Base-by-base conservation (phyloP, 2,797 vertebrate species). In the Ptychadena robeensis region DNA sequence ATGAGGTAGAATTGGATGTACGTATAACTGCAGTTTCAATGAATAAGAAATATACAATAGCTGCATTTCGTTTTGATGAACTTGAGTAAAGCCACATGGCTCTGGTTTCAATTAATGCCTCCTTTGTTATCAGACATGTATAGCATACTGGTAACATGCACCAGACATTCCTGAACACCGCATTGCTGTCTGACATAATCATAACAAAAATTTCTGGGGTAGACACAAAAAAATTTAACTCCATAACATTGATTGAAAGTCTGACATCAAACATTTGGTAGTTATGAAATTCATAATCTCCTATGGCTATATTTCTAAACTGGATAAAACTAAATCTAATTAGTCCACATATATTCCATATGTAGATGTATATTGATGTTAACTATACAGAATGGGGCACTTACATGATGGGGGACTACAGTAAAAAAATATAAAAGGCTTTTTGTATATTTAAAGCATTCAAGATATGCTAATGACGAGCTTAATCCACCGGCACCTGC, bases 401-500 rank as follows among this genome's bases (percentile, higher is more conserved):
- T 44, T 44, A 18, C 40, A 44, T 44, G 18, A 53, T 53, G 44
- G 44, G 18, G 4, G 25, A 80, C 34, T 32, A 35, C 32, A n/a
- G 63, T 27, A 31, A n/a, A n/a, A n/a, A n/a, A 28, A 44, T 44
- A n/a, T 44, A 65, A 65, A 22, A 30, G 53, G 59, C 18, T 44
- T 71, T 32, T 14, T 65, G 63, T 65, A 22, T 18, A 64, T 73
- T 32, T 27, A n/a, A 66, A 38, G 35, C 67, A 64, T 72, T 28
- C 31, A 72, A 44, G 38, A 25, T 22, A 53, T 65, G 59, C n/a
- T 80, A 80, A 63, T 80, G 78, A 63, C n/a, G 34, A 59, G 32
- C 15, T n/a, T 63, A 71, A 40, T n/a, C 11, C 14, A 44, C 68
- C 34, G 79, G 68, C 69, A 81, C 68, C 69, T 64, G 68, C 59